Conservation (phyloP, 2,113 vertebrate species). For the Piaya cayana region DNA sequence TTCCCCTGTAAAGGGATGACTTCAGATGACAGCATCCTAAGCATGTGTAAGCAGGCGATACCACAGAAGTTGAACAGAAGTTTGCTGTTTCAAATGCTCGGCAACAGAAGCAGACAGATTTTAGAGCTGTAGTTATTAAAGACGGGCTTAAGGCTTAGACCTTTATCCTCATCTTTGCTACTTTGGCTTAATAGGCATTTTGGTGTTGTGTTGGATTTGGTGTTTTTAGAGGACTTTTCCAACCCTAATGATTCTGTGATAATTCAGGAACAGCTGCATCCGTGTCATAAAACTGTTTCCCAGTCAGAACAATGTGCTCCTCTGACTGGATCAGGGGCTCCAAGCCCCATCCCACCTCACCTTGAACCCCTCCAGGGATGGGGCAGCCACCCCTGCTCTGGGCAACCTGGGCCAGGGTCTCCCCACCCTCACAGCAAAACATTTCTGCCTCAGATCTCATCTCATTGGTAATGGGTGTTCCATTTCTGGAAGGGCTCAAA, state of each 20-base stretch:
- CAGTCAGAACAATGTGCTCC: fast-evolving
- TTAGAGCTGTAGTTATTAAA: not conserved
- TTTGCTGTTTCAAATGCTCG: not conserved
- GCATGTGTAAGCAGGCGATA: not conserved
- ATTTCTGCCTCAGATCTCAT: no score
- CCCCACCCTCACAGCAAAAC: no score
- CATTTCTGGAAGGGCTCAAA: not conserved
- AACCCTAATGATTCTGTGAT: no score
- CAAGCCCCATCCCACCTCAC: no score
- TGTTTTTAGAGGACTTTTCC: no score
- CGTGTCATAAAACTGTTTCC: no score
- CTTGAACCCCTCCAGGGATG: no score
- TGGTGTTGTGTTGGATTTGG: no score
- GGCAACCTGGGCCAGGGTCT: no score
- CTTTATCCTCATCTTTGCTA: not conserved
- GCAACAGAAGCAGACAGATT: not conserved
- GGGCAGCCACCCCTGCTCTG: no score
- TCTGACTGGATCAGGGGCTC: no score
- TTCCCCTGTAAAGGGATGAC: not conserved
- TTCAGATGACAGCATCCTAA: not conserved
- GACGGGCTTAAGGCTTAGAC: not conserved
- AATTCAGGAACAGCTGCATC: not conserved
- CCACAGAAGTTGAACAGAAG: not conserved
- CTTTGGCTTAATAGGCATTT: no score
- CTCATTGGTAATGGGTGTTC: not conserved